Conservation (phyloP, 2,113 vertebrate species). For the Pholis gunnellus region DNA sequence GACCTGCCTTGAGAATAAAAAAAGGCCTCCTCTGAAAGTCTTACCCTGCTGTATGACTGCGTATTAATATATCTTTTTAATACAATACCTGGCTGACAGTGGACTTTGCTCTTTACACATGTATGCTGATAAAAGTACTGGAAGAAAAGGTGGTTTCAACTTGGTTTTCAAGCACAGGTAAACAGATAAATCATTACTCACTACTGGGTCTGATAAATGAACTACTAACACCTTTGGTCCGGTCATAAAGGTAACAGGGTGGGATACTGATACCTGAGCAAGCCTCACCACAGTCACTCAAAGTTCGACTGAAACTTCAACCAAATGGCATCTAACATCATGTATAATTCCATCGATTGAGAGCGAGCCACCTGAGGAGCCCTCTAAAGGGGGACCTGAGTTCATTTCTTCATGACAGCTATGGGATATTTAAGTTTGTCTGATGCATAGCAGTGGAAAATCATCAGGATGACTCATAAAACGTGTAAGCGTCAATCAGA, state of each 20-base stretch:
- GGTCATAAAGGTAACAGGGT: background rate
- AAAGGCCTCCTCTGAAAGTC: background rate
- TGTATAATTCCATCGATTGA: background rate
- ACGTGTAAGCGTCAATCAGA: conserved; percentile 1
- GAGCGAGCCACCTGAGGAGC: background rate
- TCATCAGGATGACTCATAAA: background rate
- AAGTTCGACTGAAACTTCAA: background rate
- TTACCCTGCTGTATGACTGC: background rate
- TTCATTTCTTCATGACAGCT: background rate
- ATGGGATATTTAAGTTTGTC: background rate
- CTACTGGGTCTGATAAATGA: background rate
- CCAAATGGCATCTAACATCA: background rate
- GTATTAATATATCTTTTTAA: background rate
- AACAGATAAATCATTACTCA: background rate
- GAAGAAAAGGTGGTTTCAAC: background rate
- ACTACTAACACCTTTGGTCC: background rate
- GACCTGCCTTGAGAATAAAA: background rate
- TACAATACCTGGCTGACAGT: background rate
- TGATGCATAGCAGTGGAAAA: background rate
- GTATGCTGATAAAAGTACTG: conserved; percentile 5
- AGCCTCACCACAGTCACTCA: background rate
- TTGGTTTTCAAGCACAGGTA: background rate
- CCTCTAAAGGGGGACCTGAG: background rate
- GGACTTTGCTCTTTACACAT: conserved; percentile 44
- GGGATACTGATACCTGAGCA: too few species aligned